phyloP scores from a whole-genome alignment of 2,113 vertebrate species.

The Buteo buteo region DNA sequence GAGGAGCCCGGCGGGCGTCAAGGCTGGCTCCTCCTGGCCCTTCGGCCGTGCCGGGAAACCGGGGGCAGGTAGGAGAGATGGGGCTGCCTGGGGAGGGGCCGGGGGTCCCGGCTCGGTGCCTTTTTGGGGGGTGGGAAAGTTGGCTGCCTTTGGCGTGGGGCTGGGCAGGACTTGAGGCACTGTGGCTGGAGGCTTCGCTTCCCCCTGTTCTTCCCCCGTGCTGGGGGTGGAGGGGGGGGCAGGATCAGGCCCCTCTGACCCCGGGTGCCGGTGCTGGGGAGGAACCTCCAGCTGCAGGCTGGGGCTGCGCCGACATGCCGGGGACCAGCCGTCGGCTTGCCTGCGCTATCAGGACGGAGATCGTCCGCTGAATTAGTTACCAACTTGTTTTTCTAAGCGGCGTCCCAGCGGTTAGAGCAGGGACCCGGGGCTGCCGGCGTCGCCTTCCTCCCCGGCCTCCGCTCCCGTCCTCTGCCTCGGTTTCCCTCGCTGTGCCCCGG shows the following conservation, averaged over 20 bases:
- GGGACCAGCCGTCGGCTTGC: neutral
- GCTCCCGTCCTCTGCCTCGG: neutral
- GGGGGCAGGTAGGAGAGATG: slow-evolving; percentile 74
- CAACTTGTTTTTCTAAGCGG: neutral
- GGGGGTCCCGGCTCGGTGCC: rapidly evolving
- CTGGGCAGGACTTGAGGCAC: neutral
- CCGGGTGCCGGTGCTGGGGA: rapidly evolving
- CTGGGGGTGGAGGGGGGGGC: too few relatives aligned
- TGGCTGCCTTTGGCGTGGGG: neutral
- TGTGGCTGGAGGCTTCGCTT: rapidly evolving
- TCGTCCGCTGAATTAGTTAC: neutral
- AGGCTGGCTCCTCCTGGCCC: slow-evolving; percentile 75
- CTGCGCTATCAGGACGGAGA: neutral
- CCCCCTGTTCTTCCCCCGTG: rapidly evolving
- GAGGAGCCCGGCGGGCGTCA: slow-evolving; percentile 76
- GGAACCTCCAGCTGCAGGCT: neutral
- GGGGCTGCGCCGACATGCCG: neutral
- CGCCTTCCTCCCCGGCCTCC: neutral
- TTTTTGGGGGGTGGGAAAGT: neutral
- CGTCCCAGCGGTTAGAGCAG: neutral
- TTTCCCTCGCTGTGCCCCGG: neutral
- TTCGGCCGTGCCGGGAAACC: slow-evolving; percentile 73
- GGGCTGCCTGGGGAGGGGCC: neutral
- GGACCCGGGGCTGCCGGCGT: neutral
- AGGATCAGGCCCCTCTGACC: neutral